Evolutionary conservation across 2,113 vertebrate species (phyloP).

Genomic region (Octodon degus): DNA sequence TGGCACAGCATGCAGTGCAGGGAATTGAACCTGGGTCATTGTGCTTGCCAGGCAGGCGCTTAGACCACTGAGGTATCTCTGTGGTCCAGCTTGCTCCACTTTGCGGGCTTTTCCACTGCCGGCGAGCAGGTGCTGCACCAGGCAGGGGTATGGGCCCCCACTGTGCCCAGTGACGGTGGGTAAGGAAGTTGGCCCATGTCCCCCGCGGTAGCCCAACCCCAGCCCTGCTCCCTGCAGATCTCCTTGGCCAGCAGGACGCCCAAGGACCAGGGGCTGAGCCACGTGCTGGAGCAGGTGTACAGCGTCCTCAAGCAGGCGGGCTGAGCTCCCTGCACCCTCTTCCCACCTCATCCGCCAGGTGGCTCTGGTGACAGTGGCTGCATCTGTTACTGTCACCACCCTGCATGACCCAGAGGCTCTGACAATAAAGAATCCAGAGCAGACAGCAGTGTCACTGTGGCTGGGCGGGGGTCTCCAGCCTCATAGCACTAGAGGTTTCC

Average conservation of each 20-base stretch:
- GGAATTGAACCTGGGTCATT: no score
- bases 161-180: background rate
- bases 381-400: no score
- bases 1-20: no score
- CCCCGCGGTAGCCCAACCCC: background rate
- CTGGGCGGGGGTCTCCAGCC: no score
- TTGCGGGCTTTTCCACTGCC: background rate
- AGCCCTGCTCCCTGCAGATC: slow-evolving; percentile 83
- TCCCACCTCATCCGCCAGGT: background rate
- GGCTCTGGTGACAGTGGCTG: background rate
- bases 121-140: background rate
- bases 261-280: slow-evolving; percentile 94
- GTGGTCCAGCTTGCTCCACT: background rate
- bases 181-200: background rate
- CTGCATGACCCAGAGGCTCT: background rate
- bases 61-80: no score
- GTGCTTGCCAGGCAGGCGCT: no score
- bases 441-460: background rate
- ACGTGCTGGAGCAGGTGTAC: slow-evolving; percentile 95
- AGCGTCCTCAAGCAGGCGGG: slow-evolving; percentile 87
- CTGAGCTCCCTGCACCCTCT: slow-evolving; percentile 62
- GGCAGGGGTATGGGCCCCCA: no score
- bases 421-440: slow-evolving; percentile 67
- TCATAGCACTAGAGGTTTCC: no score
- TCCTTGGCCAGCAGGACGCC: slow-evolving; percentile 95